Conservation (phyloP, 2,797 vertebrate species). For the Melanotaenia parkinsoni region DNA sequence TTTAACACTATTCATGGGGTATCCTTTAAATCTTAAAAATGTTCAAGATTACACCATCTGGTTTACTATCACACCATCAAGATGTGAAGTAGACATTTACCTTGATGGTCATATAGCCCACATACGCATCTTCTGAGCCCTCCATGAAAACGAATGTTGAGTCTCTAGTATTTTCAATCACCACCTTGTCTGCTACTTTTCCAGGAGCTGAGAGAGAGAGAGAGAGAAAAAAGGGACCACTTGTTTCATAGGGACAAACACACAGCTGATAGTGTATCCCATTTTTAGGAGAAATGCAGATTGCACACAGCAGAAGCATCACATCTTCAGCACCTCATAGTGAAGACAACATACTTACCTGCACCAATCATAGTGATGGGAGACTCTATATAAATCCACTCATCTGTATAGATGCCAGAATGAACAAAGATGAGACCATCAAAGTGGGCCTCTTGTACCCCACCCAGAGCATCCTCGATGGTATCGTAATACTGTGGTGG, state of each 20-base stretch:
- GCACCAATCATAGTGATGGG: conserved; percentile 99
- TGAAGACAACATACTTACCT: conserved; percentile 80
- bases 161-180: conserved; percentile 99
- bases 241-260: conserved; percentile 11
- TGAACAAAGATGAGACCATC: conserved; percentile 99
- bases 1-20: not conserved
- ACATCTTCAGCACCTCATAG: conserved; percentile 9
- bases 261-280: not conserved
- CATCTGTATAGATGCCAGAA: conserved; percentile 98
- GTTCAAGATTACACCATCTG: too few relatives aligned
- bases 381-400: conserved; percentile 99
- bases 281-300: conserved; percentile 18
- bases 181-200: conserved; percentile 99
- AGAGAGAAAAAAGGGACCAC: conserved; percentile 1
- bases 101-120: conserved; percentile 99
- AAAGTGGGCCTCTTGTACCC: conserved; percentile 98
- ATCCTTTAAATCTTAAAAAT: not conserved
- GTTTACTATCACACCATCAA: not conserved
- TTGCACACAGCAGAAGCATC: conserved; percentile 5
- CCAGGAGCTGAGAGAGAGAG: conserved; percentile 86
- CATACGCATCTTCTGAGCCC: conserved; percentile 98
- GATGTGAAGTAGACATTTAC: conserved; percentile 70
- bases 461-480: conserved; percentile 97
- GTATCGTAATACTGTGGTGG: conserved; percentile 95
- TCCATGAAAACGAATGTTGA: conserved; percentile 99